Evolutionary conservation across 2,888 invertebrate genomes (phyloP).

Genomic region (Leucoma salicis): DNA sequence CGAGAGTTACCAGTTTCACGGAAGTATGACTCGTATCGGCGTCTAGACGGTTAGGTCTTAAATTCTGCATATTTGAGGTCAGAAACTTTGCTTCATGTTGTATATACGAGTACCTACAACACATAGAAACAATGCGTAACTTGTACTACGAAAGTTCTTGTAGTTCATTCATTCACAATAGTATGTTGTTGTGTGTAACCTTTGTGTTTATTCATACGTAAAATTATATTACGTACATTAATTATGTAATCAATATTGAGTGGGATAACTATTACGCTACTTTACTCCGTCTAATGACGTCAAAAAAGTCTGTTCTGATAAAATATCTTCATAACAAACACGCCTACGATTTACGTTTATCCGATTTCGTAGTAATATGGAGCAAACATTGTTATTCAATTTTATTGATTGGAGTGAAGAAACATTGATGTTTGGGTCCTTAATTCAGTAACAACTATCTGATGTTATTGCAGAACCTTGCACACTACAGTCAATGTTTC

Average conservation of each 20-base stretch:
- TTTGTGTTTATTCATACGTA: conserved; percentile 32
- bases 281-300: conserved; percentile 41
- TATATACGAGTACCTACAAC: too few species aligned
- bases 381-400: conserved; percentile 49
- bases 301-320: conserved; percentile 37
- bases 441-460: conserved; percentile 55
- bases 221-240: conserved; percentile 40
- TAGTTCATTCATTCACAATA: conserved; percentile 13
- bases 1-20: conserved; percentile 72
- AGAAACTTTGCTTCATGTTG: too few species aligned
- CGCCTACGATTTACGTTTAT: conserved; percentile 38
- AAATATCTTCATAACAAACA: conserved; percentile 39
- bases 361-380: conserved; percentile 41
- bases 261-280: conserved; percentile 36
- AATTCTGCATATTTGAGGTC: too few species aligned
- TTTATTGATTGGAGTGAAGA: conserved; percentile 33
- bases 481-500: conserved; percentile 35
- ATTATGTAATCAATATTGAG: conserved; percentile 45
- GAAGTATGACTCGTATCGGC: conserved; percentile 40
- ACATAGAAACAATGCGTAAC: too few species aligned
- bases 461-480: conserved; percentile 34
- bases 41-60: too few species aligned
- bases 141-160: background rate
- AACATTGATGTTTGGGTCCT: conserved; percentile 45
- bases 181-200: conserved; percentile 9